Conservation (phyloP, 2,888 invertebrate genomes). For the Meiosimyza decipiens region DNA sequence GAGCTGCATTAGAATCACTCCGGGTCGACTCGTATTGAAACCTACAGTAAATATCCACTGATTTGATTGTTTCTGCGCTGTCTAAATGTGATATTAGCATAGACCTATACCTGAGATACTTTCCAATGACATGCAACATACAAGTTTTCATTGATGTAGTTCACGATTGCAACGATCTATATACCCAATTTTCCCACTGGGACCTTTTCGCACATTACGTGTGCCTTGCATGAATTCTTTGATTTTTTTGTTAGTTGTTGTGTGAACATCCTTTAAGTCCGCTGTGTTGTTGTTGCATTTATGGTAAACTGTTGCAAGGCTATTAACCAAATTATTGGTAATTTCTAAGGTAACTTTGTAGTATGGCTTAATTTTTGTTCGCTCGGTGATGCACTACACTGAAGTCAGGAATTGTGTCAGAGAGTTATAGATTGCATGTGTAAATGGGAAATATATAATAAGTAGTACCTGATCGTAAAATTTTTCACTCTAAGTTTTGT, state of each 20-base stretch:
- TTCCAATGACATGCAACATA: too few relatives aligned
- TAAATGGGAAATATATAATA: too few relatives aligned
- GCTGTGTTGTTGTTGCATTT: conserved; percentile 5
- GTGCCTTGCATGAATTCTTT: conserved; percentile 6
- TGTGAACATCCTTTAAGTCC: background rate
- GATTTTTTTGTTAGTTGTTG: conserved; percentile 3
- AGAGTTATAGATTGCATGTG: conserved; percentile 13
- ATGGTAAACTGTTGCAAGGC: conserved; percentile 39
- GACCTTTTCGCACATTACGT: background rate
- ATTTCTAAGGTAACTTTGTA: conserved; percentile 44
- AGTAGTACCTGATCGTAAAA: too few relatives aligned
- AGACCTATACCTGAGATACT: too few relatives aligned
- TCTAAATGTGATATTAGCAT: too few relatives aligned
- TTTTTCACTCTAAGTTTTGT: too few relatives aligned
- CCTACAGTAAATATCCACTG: too few relatives aligned
- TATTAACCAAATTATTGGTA: conserved; percentile 59
- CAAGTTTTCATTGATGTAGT: too few relatives aligned
- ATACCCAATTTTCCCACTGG: background rate
- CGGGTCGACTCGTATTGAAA: too few relatives aligned
- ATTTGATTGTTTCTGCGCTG: too few relatives aligned
- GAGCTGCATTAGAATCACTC: too few relatives aligned
- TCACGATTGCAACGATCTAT: too few relatives aligned
- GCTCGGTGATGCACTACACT: background rate
- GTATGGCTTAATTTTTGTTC: background rate
- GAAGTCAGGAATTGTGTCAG: conserved; percentile 27